Base-by-base conservation (phyloP, 2,113 vertebrate genomes). In the Brachyhypopomus gauderio region DNA sequence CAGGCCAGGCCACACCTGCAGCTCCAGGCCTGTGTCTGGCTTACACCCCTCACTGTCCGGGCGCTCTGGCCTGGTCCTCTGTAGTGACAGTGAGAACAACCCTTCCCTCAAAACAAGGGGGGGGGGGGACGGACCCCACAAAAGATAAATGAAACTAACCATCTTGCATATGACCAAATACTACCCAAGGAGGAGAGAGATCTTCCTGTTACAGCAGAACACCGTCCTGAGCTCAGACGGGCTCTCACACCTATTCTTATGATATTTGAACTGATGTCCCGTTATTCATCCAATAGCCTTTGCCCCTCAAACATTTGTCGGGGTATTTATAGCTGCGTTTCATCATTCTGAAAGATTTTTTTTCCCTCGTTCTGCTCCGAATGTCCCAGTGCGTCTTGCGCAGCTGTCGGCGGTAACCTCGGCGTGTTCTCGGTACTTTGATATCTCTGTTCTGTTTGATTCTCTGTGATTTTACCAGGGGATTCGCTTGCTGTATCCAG, bases 381-480 rank as follows among this genome's bases (percentile, higher is more conserved):
- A 64, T 23, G 30, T 82, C 76, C 84, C 64, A 52, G 75, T 25
- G 69, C 70, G 63, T 63, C 23, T 30, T 48, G 19, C 52, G 52
- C 82, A 76, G 84, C 80, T 85, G 80, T 85, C 84, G 56, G 71
- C 62, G 73, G 62, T 72, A 59, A 79, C 77, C 78, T 75, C 9
- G 25, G 64, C 79, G 74, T 79, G 77, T 77, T 34, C 79, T 84
- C 86, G 76, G 77, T 66, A 75, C 81, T 79, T 87, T 82, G 45
- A 87, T 87, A 88, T 87, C 81, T 72, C 52, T 41, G 27, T 63
- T 69, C 69, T 66, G 80, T 88, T 89, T 87, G 81, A 88, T 86
- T 88, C 82, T 72, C 63, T 74, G 67, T 63, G 67, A 71, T 64
- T 83, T 82, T 87, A 85, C 83, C 87, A 79, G 76, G 86, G 85